phyloP scores from a whole-genome alignment of 2,113 vertebrate genomes.

The Microcebus murinus region DNA sequence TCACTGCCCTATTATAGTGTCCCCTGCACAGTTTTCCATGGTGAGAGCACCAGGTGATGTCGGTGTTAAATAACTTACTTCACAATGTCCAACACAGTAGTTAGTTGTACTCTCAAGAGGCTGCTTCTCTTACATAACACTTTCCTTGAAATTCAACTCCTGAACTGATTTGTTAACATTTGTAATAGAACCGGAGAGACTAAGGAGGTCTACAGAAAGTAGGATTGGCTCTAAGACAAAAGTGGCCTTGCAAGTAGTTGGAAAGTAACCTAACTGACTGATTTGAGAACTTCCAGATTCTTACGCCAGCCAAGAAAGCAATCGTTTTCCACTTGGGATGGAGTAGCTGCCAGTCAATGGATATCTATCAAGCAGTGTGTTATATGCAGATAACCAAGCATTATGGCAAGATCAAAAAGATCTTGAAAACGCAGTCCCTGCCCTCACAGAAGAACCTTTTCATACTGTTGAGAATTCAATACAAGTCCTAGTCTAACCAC shows the following conservation, averaged over 20 bases:
- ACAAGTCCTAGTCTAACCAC: background rate
- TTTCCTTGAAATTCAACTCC: constrained; percentile 73
- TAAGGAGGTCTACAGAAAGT: constrained; percentile 38
- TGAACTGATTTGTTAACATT: constrained; percentile 57
- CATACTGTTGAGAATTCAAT: background rate
- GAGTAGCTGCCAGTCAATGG: background rate
- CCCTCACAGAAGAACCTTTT: background rate
- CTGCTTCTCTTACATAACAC: constrained; percentile 36
- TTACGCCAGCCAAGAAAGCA: background rate
- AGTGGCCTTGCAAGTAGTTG: background rate
- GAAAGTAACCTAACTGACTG: background rate
- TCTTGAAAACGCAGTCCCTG: background rate
- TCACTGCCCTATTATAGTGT: background rate
- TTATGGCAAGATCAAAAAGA: constrained; percentile 8
- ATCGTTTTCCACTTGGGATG: background rate
- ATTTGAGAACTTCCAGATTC: background rate
- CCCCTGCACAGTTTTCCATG: background rate
- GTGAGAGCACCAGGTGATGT: constrained; percentile 41
- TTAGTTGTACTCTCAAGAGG: constrained; percentile 35
- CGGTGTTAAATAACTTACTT: constrained; percentile 60
- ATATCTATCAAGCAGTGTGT: background rate
- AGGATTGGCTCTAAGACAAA: constrained; percentile 13
- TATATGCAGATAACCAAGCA: background rate
- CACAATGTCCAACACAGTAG: constrained; percentile 26
- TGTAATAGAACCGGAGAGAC: background rate